Conservation (phyloP, 2,888 invertebrate species). For the Carcina quercana region DNA sequence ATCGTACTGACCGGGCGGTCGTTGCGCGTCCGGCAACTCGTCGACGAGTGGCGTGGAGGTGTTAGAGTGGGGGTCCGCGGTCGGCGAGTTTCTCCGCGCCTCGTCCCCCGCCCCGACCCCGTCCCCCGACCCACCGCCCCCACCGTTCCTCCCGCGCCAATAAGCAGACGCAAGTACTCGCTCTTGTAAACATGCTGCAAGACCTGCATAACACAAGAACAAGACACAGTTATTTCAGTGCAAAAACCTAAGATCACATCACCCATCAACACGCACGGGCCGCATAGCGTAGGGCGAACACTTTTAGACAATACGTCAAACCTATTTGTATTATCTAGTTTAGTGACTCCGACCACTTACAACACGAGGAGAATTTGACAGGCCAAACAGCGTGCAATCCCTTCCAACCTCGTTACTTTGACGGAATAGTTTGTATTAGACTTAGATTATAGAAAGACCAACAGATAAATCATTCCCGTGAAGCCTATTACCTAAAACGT, state of each 20-base stretch:
- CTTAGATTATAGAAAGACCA: no score
- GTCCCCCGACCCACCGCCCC: conserved; percentile 23
- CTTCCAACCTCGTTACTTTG: no score
- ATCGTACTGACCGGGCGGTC: conserved; percentile 43
- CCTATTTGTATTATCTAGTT: no score
- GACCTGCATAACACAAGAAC: conserved; percentile 59
- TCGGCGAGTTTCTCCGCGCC: conserved; percentile 55
- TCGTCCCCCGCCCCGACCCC: conserved; percentile 31
- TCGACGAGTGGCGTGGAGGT: conserved; percentile 78
- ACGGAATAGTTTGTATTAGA: no score
- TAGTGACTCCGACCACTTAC: no score
- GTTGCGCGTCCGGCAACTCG: conserved; percentile 63
- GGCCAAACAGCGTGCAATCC: no score
- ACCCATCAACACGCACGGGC: background rate
- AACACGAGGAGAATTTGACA: no score
- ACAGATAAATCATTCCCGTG: no score
- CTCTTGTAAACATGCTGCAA: conserved; percentile 88
- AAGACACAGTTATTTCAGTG: background rate
- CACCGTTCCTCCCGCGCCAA: conserved; percentile 69
- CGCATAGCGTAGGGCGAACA: no score
- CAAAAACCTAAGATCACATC: background rate
- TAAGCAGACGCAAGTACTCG: conserved; percentile 80
- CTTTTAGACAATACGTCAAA: no score
- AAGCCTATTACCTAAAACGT: no score
- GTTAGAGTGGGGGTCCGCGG: conserved; percentile 81